Evolutionary conservation across 2,113 vertebrate species (phyloP), one percentile per base, ranked within the genome.

Genomic region (Myanophis thanlyinensis): DNA sequence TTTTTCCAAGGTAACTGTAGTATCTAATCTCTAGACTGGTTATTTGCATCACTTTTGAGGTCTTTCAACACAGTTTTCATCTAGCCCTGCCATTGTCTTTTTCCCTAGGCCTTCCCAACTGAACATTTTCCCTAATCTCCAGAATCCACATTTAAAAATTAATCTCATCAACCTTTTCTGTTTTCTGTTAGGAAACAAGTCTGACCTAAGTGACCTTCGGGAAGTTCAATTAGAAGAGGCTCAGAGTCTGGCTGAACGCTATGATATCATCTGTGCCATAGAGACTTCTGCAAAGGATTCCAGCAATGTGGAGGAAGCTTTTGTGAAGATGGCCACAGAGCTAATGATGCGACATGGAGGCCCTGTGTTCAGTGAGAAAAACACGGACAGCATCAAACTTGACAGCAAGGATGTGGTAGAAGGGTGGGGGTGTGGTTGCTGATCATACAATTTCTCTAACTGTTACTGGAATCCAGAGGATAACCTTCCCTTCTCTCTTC

Each of bases 281-380:
- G 98, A 99, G 96, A 99, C 98, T 0, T 98, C 98, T 0, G 98
- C 98, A 0, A 98, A 98, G 89, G 98, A 98, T 95, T 98, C 98
- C 35, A 98, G 97, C 97, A 99, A 99, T 0, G 98, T 99, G 96
- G 98, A 98, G 59, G 98, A 98, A 93, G 98, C 98, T 22, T 99
- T 99, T 95, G 95, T 97, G 93, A 97, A 98, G 96, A 97, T 99
- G 97, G 98, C 98, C 49, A 97, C 97, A 0, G 98, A 99, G 96
- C 98, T 99, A 52, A 98, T 99, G 96, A 92, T 98, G 95, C 96
- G 98, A 89, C 98, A 99, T 0, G 98, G 98, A 0, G 98, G 98
- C 44, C 98, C 98, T 4, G 92, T 98, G 97, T 98, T 99, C 97
- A 98, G 96, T 20, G 98, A 98, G 95, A 98, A 97, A 93, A 97